Evolutionary conservation across 2,888 invertebrate genomes (phyloP).

Genomic region (Folsomia manolachei): DNA sequence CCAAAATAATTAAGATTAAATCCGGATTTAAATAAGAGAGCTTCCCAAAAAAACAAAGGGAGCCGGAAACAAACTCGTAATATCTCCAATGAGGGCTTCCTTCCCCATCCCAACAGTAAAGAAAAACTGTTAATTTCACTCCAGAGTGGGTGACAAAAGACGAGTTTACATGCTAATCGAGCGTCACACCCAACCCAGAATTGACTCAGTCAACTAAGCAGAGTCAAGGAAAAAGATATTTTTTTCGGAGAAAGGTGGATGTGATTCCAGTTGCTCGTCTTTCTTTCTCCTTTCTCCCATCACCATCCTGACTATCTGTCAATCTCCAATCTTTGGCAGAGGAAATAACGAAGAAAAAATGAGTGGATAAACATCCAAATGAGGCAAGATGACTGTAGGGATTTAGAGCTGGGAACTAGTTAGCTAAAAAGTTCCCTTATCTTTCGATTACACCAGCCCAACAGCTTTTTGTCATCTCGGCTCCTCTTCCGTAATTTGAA

Average conservation of each 20-base stretch:
- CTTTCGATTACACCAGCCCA: conserved; percentile 51
- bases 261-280: too few relatives aligned
- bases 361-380: conserved; percentile 51
- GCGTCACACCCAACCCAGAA: conserved; percentile 36
- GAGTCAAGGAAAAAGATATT: conserved; percentile 27
- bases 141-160: conserved; percentile 14
- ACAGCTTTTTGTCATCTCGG: conserved; percentile 50
- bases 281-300: too few relatives aligned
- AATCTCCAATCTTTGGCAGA: conserved; percentile 48
- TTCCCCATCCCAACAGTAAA: background rate
- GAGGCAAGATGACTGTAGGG: conserved; percentile 42
- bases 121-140: conserved; percentile 9
- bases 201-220: conserved; percentile 38
- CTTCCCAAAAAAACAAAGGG: background rate
- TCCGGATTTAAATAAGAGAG: background rate
- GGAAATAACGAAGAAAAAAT: conserved; percentile 51
- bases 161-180: conserved; percentile 32
- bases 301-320: conserved; percentile 30
- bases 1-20: conserved; percentile 10
- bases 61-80: background rate
- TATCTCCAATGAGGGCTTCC: too few relatives aligned
- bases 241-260: conserved; percentile 32
- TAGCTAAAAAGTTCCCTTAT: too few relatives aligned
- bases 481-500: conserved; percentile 48
- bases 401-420: too few relatives aligned